phyloP scores from a whole-genome alignment of 1,140 invertebrate genomes.

The Cepaea nemoralis region DNA sequence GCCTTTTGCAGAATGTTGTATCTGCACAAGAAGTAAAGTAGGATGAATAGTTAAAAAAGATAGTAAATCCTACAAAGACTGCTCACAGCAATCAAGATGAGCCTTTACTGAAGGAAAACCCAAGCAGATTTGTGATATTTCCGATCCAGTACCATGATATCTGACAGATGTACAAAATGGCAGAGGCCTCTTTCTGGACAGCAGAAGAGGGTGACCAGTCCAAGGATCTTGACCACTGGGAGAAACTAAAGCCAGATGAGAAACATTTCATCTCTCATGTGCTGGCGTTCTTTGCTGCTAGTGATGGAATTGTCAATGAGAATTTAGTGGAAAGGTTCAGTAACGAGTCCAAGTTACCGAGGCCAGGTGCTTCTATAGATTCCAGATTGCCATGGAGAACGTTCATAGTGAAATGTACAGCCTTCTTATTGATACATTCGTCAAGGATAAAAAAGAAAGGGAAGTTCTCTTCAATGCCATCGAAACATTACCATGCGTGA shows the following conservation, averaged over 20 bases:
- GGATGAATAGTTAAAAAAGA: too few species aligned
- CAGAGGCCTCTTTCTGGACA: constrained; percentile 98
- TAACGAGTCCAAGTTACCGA: constrained; percentile 96
- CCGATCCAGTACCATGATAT: constrained; percentile 96
- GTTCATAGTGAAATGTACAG: constrained; percentile 99
- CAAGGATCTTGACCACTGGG: constrained; percentile 90
- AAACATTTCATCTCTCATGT: constrained; percentile 96
- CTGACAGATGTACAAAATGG: constrained; percentile 99
- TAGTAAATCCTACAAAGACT: too few species aligned
- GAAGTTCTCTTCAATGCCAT: constrained; percentile 85
- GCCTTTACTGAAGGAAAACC: constrained; percentile 91
- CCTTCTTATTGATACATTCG: constrained; percentile 96
- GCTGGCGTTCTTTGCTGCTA: constrained; percentile 98
- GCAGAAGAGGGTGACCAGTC: constrained; percentile 86
- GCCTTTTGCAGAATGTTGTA: too few species aligned
- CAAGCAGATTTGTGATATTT: constrained; percentile 93
- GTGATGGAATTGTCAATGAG: constrained; percentile 99
- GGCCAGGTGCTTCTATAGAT: constrained; percentile 98
- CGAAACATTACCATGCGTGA: constrained; percentile 95
- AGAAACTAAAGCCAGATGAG: constrained; percentile 85
- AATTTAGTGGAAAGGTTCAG: constrained; percentile 98
- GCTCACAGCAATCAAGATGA: constrained; percentile 75
- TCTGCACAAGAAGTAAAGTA: too few species aligned
- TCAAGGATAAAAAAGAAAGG: constrained; percentile 83
- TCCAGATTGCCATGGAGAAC: constrained; percentile 99